Evolutionary conservation across 2,888 invertebrate genomes (phyloP), one percentile per base, ranked within the genome.

Genomic region (Drosophila setosimentum): DNA sequence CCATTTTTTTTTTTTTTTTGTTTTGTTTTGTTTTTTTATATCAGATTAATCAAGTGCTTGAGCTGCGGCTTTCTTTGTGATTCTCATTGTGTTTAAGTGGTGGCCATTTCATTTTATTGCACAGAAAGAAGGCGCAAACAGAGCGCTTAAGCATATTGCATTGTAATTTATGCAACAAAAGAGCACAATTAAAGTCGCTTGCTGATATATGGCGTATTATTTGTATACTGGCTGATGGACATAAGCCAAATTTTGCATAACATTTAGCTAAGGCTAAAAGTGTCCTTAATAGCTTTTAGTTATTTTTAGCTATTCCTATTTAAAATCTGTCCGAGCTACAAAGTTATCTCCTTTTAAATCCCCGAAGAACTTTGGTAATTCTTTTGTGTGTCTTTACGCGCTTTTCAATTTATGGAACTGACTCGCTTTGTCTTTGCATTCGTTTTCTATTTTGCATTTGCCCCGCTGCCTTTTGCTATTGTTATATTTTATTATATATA

Each of bases 31-130:
- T 55, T 18, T n/a, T 50, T 50, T 27, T 58, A 51, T 62, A 66
- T 78, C 59, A 65, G 76, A 62, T 37, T 61, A 58, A 54, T 75
- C 60, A 75, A 69, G 53, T 61, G 53, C 62, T 59, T 57, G 50
- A 48, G 58, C 42, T 49, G 71, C 42, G 71, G 72, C 77, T 53
- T 65, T 74, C 68, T 67, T 63, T 79, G 64, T 53, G 53, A 68
- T 80, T 73, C 62, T 72, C 76, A 83, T 86, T 80, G 81, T 66
- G 55, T 62, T 60, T 76, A 88, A 88, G 87, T 86, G 83, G 70
- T 78, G 61, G 68, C 68, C 63, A 72, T 78, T 72, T 68, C 51
- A 62, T 51, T 68, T 68, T 63, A 76, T 68, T 76, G 71, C 35
- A 33, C 61, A 16, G 24, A 8, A 58, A 24, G 45, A n/a, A 35